Conservation (phyloP, 2,797 vertebrate species). For the Gymnocypris eckloni region DNA sequence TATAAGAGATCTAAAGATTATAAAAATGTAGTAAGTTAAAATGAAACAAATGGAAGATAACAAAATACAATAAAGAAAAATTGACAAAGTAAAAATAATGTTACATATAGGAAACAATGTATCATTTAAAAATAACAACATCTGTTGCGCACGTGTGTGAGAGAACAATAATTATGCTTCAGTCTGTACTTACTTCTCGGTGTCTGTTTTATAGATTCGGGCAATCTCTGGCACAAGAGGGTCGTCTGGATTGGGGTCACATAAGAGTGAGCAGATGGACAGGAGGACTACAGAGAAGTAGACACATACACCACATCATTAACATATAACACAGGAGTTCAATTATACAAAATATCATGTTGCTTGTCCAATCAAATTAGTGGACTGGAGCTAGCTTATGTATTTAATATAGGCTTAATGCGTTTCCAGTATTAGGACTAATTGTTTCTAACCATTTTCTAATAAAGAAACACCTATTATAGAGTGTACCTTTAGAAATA, state of each 20-base stretch:
- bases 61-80: not conserved
- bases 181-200: slow-evolving; percentile 75
- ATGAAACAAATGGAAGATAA: not conserved
- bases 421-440: not conserved
- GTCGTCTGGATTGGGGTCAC: slow-evolving; percentile 87
- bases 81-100: not conserved
- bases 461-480: not conserved
- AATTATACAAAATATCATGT: not conserved
- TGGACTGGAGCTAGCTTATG: too few relatives aligned
- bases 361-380: not conserved
- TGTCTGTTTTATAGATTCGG: slow-evolving; percentile 87
- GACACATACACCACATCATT: not conserved
- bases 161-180: not conserved
- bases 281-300: slow-evolving; percentile 79
- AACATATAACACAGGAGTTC: not conserved
- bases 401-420: not conserved
- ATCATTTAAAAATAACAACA: not conserved
- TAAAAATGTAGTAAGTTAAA: not conserved
- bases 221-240: slow-evolving; percentile 88
- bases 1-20: not conserved
- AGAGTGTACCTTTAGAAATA: slow-evolving; percentile 90
- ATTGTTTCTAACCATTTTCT: not conserved
- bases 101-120: not conserved
- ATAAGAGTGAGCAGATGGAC: slow-evolving; percentile 87
- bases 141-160: not conserved